phyloP scores from a whole-genome alignment of 2,888 invertebrate species.

The Lasioglossum vierecki region DNA sequence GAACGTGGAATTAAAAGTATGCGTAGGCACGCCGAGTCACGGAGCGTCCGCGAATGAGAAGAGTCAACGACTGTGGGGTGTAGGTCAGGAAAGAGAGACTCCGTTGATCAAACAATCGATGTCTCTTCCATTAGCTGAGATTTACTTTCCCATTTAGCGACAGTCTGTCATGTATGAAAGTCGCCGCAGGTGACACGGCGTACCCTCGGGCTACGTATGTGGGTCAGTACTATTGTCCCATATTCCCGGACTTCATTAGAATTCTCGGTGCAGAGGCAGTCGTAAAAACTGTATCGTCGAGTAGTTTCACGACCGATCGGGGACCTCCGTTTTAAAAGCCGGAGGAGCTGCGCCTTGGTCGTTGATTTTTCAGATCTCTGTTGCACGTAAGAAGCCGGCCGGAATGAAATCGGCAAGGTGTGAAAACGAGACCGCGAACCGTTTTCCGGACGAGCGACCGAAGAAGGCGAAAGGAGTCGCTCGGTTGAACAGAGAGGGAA shows the following conservation, averaged over 20 bases:
- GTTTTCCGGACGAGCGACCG: conserved; percentile 69
- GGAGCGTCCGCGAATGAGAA: conserved; percentile 75
- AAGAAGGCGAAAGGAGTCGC: conserved; percentile 68
- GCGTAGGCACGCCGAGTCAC: conserved; percentile 59
- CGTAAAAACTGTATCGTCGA: conserved; percentile 15
- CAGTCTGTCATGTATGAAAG: conserved; percentile 82
- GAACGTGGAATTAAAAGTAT: conserved; percentile 65
- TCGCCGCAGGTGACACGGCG: conserved; percentile 65
- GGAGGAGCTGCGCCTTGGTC: neutral
- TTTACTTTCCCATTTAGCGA: conserved; percentile 83
- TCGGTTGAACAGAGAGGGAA: conserved; percentile 19
- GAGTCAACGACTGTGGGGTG: conserved; percentile 81
- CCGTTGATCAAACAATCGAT: conserved; percentile 82
- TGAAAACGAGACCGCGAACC: conserved; percentile 66
- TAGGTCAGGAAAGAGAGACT: conserved; percentile 80
- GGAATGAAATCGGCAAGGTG: conserved; percentile 62
- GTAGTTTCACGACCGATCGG: conserved; percentile 12
- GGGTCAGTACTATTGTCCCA: conserved; percentile 68
- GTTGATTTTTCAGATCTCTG: neutral
- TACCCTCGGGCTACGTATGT: conserved; percentile 62
- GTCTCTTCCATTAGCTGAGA: conserved; percentile 83
- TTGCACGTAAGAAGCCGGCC: neutral
- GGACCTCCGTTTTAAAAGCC: neutral
- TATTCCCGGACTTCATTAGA: conserved; percentile 53
- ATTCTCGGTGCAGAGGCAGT: conserved; percentile 29